Base-by-base conservation (phyloP, 1,140 invertebrate species). In the Berghia stephanieae region DNA sequence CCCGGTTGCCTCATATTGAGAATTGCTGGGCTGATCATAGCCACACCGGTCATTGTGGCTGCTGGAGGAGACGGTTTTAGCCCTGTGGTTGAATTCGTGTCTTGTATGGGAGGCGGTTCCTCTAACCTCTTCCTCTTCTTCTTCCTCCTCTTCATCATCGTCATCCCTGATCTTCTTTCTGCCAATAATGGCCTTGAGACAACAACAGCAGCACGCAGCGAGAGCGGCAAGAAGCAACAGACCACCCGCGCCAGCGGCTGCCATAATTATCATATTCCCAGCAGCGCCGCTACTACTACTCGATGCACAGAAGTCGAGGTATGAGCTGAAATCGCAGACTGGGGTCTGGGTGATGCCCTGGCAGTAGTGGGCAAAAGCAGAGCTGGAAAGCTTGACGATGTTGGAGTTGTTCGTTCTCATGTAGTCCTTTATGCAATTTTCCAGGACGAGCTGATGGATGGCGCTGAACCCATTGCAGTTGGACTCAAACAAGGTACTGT, bases 301-400 rank as follows among this genome's bases (percentile, higher is more conserved):
- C n/a, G n/a, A n/a, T n/a, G n/a, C n/a, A 31, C 57, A 63, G 57
- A 63, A 63, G 57, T 63, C 57, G 8, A 63, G 57, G 27, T 63
- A 63, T 31, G 18, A 16, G 10, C 8, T 8, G 27, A 63, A 63
- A 8, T 63, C 27, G 57, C 57, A 63, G 18, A 24, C 10, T 10
- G 10, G 13, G 10, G 10, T 27, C 34, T 63, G 57, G 27, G 57
- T 63, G 57, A 63, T 31, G 18, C 10, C 57, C 57, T 63, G 57
- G 57, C 57, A 63, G 27, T 63, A 63, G 57, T 24, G 34, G 57
- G 57, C 57, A 10, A 63, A 63, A 8, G 57, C 57, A 16, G 57
- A 63, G 27, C 57, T 31, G 10, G 57, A 10, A 16, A 63, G 57
- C 27, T 63, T 63, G 10, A 63, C 57, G 8, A 63, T 16, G 34